Evolutionary conservation across 2,113 vertebrate genomes (phyloP).

Genomic region (Australoheros scitulus): DNA sequence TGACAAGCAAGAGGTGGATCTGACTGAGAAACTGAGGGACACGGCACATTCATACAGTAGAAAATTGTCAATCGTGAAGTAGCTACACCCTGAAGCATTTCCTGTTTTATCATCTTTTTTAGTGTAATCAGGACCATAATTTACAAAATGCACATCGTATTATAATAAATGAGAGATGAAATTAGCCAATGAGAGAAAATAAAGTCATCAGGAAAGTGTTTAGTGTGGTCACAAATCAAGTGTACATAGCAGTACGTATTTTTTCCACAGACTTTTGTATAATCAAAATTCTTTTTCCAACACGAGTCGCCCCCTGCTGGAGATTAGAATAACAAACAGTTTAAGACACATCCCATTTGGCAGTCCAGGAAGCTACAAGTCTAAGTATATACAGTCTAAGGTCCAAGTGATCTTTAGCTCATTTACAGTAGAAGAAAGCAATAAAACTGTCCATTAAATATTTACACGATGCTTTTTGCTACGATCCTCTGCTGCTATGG

Average conservation of each 20-base stretch:
- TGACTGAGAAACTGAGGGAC: neutral
- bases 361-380: neutral
- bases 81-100: neutral
- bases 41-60: neutral
- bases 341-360: neutral
- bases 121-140: neutral
- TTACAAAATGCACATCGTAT: neutral
- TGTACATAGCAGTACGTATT: neutral
- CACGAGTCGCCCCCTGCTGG: neutral
- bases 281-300: neutral
- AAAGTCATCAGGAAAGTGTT: neutral
- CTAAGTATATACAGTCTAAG: neutral
- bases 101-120: neutral
- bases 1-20: neutral
- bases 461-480: slow-evolving; percentile 16
- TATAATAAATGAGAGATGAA: too few relatives aligned
- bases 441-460: slow-evolving; percentile 16
- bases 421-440: neutral
- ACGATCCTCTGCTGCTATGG: slow-evolving; percentile 8
- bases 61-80: neutral
- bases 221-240: neutral
- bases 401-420: neutral
- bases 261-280: neutral
- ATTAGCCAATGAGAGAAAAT: neutral
- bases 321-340: neutral